These are phyloP conservation scores for Molothrus aeneus DNA, from an alignment of 2,797 vertebrate species.

Conservation along the genomic window DNA sequence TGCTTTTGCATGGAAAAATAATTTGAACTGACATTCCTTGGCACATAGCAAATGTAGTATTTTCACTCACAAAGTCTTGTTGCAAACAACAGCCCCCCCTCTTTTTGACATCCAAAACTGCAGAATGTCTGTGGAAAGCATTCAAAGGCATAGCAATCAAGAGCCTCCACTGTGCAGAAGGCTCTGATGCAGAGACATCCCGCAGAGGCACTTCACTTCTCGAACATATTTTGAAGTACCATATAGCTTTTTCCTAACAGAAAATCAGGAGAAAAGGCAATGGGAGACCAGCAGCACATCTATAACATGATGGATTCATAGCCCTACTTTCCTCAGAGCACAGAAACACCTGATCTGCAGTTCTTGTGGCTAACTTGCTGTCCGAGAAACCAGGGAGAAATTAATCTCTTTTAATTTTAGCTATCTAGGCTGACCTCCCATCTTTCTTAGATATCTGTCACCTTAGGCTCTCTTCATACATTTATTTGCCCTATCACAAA, in stretches of 20 bases:
- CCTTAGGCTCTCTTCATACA: neutral
- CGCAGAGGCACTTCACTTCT: constrained; percentile 22
- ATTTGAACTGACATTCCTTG: neutral
- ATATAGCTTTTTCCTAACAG: neutral
- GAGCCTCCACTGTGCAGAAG: neutral
- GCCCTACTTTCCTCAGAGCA: neutral
- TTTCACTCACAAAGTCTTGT: neutral
- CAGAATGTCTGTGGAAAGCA: neutral
- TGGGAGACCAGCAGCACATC: neutral
- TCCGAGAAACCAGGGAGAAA: neutral
- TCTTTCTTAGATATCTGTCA: neutral
- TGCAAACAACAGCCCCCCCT: neutral
- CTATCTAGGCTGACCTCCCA: neutral
- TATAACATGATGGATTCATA: neutral
- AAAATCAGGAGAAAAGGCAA: constrained; percentile 2
- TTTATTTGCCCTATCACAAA: neutral
- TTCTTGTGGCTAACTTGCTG: neutral
- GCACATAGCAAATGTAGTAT: neutral
- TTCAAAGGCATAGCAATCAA: neutral
- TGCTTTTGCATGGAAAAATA: neutral
- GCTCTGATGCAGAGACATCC: neutral
- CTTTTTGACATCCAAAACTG: neutral
- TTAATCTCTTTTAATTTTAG: neutral
- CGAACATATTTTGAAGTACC: constrained; percentile 13
- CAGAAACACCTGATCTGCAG: neutral